Evolutionary conservation across 2,113 vertebrate genomes (phyloP).

Genomic region (Oreotragus oreotragus): DNA sequence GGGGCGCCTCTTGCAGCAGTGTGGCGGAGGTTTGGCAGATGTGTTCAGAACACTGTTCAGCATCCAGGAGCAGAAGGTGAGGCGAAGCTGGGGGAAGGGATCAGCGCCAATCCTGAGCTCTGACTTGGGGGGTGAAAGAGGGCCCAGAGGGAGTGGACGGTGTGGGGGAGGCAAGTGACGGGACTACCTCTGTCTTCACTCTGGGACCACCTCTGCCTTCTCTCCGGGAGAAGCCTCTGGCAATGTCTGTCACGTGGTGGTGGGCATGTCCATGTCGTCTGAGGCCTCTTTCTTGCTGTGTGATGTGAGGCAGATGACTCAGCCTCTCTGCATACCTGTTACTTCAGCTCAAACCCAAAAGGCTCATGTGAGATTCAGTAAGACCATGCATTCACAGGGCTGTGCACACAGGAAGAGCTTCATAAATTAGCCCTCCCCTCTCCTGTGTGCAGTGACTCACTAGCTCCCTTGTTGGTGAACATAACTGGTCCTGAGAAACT

Average conservation of each 20-base stretch:
- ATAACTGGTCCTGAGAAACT: background rate
- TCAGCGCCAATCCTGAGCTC: background rate
- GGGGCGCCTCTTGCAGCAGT: background rate
- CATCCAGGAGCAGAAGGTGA: background rate
- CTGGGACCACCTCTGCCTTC: background rate
- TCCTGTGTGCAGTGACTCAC: background rate
- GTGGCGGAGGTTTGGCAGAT: background rate
- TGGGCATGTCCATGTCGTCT: rapidly evolving
- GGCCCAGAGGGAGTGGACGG: too few relatives aligned
- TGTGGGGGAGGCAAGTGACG: rapidly evolving
- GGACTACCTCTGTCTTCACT: background rate
- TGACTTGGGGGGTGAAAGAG: too few relatives aligned
- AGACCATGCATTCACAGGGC: background rate
- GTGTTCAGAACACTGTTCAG: background rate
- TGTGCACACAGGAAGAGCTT: background rate
- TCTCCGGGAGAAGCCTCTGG: background rate
- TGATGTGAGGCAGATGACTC: background rate
- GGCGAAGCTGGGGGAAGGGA: rapidly evolving
- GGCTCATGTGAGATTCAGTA: background rate
- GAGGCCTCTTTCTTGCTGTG: background rate
- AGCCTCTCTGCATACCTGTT: background rate
- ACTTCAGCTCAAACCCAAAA: background rate
- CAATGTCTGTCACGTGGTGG: rapidly evolving
- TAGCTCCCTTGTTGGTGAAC: background rate
- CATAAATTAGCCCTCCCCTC: background rate